Conservation (phyloP, 2,888 invertebrate species). For the Phortica magna region DNA sequence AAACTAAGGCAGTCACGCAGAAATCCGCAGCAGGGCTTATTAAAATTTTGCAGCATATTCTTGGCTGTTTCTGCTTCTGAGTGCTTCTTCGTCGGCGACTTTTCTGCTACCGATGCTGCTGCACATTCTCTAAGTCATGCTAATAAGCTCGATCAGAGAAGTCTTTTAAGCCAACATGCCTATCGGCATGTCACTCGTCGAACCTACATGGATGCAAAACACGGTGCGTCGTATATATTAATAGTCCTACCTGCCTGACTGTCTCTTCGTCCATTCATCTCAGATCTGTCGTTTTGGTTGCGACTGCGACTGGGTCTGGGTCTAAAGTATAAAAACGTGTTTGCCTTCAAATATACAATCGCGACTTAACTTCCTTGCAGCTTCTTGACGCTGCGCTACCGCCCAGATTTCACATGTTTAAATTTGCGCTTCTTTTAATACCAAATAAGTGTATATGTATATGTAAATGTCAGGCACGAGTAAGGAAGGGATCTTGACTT, state of each 20-base stretch:
- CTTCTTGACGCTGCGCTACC: conserved; percentile 59
- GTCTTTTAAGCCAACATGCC: conserved; percentile 76
- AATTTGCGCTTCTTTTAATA: conserved; percentile 31
- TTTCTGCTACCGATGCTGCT: conserved; percentile 28
- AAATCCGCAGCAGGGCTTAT: conserved; percentile 48
- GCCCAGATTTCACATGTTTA: conserved; percentile 67
- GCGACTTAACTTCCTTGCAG: conserved; percentile 64
- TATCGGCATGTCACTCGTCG: conserved; percentile 72
- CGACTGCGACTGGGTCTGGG: conserved; percentile 34
- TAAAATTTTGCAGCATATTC: conserved; percentile 49
- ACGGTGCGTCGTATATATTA: conserved; percentile 27
- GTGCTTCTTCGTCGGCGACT: neutral
- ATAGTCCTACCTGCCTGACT: conserved; percentile 27
- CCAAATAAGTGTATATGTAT: conserved; percentile 44
- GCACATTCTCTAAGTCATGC: conserved; percentile 40
- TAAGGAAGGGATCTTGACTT: too few species aligned
- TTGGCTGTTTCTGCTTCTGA: neutral
- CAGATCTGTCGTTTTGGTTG: neutral
- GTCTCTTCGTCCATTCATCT: conserved; percentile 28
- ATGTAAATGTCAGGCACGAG: neutral
- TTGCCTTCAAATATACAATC: conserved; percentile 76
- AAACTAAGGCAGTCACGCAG: neutral
- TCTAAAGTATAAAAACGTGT: conserved; percentile 78
- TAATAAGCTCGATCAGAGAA: conserved; percentile 77
- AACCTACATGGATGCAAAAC: conserved; percentile 34